phyloP scores from a whole-genome alignment of 2,888 invertebrate genomes.

The Chrysolina haemoptera region DNA sequence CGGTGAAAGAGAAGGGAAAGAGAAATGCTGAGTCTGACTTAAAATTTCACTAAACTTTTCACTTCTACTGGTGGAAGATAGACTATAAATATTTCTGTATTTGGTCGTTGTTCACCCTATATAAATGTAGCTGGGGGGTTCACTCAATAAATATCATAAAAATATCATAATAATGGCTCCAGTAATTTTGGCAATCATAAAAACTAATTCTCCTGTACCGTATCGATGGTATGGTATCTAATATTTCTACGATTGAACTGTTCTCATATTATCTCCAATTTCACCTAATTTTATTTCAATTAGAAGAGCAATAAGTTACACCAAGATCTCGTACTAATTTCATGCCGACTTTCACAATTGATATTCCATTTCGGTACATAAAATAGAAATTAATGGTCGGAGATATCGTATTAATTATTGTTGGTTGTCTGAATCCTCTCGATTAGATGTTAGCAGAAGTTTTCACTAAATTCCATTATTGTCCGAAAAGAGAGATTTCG shows the following conservation, averaged over 20 bases:
- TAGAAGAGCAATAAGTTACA: slow-evolving; percentile 19
- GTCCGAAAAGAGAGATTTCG: slow-evolving; percentile 11
- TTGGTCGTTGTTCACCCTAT: too few species aligned
- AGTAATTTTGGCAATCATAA: too few species aligned
- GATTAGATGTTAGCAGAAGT: background rate
- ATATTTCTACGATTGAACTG: background rate
- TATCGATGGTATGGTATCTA: background rate
- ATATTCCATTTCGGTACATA: slow-evolving; percentile 18
- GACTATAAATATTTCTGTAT: too few species aligned
- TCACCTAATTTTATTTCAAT: slow-evolving; percentile 20
- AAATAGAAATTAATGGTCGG: slow-evolving; percentile 18
- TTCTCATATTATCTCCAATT: slow-evolving; percentile 9
- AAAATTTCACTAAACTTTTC: too few species aligned
- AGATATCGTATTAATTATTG: slow-evolving; percentile 1
- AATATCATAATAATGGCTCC: too few species aligned
- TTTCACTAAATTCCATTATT: slow-evolving; percentile 6
- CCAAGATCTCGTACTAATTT: slow-evolving; percentile 18
- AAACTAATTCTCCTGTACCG: too few species aligned
- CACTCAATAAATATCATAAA: too few species aligned
- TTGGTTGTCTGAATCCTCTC: background rate
- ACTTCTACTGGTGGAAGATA: too few species aligned
- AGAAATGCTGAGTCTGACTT: too few species aligned
- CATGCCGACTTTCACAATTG: slow-evolving; percentile 22
- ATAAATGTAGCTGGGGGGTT: too few species aligned
- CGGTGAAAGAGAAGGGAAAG: too few species aligned